Percentiles rank a stretch among this genome's conserved stretches.
Evolutionary conservation across 1,140 invertebrate genomes (phyloP).

Genomic region (Plectrocnemia conspersa): DNA sequence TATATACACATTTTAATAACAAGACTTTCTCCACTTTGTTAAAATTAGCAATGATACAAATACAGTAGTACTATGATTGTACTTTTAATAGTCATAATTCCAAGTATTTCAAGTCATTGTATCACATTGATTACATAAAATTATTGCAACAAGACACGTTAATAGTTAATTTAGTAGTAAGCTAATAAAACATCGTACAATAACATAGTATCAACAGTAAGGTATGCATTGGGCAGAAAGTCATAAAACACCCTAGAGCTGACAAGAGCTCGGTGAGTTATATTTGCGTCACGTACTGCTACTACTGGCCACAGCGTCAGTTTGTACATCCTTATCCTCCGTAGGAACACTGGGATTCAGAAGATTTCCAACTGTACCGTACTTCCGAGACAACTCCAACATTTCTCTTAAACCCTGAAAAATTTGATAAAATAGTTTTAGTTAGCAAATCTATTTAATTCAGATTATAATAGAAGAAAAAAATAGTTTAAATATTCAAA

Average conservation of each 20-base stretch:
- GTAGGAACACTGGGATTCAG: conserved; percentile 42
- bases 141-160: conserved; percentile 1
- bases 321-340: conserved; percentile 62
- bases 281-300: conserved; percentile 33
- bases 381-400: conserved; percentile 62
- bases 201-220: conserved; percentile 1
- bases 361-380: conserved; percentile 52
- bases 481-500: too few species aligned
- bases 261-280: conserved; percentile 33
- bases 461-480: too few species aligned
- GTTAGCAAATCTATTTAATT: too few species aligned
- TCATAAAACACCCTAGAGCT: conserved; percentile 28
- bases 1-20: too few species aligned
- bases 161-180: neutral
- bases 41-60: conserved; percentile 18
- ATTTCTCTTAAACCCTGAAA: conserved; percentile 64
- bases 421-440: too few species aligned
- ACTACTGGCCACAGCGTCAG: conserved; percentile 47
- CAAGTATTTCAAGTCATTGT: too few species aligned
- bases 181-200: conserved; percentile 3
- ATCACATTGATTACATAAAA: neutral
- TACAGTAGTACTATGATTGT: too few species aligned
- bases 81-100: too few species aligned
- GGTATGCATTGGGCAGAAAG: conserved; percentile 17
- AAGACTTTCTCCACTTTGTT: too few species aligned